Evolutionary conservation across 2,888 invertebrate species (phyloP).

Genomic region (Nephrotoma guestfalica): DNA sequence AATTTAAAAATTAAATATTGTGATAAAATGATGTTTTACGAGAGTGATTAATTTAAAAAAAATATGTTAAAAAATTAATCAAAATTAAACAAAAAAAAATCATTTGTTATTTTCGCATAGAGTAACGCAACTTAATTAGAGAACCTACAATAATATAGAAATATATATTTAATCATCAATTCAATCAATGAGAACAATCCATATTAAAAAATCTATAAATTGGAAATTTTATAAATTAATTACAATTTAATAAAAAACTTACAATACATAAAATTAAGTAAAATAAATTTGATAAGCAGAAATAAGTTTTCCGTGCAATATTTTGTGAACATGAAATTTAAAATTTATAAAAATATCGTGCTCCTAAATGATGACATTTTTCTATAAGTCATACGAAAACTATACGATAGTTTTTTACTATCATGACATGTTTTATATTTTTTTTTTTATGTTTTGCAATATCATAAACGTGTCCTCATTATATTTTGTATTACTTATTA

Average conservation of each 20-base stretch:
- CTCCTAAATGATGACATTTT: background rate
- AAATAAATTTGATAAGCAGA: background rate
- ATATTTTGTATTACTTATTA: background rate
- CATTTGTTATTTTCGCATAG: background rate
- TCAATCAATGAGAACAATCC: background rate
- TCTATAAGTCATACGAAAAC: background rate
- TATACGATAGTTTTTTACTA: background rate
- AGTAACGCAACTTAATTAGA: background rate
- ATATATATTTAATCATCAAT: background rate
- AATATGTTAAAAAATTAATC: background rate
- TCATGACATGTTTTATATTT: background rate
- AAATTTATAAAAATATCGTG: background rate
- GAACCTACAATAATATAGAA: background rate
- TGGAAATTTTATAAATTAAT: background rate
- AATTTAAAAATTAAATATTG: background rate
- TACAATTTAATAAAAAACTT: background rate
- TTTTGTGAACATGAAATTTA: background rate
- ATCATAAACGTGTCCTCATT: background rate
- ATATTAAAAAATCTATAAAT: background rate
- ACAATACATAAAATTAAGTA: background rate
- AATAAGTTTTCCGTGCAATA: background rate
- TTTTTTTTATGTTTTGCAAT: background rate
- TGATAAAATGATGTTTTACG: background rate
- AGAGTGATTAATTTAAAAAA: background rate
- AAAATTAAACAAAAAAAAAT: background rate